phyloP scores from a whole-genome alignment of 2,888 invertebrate genomes.

The Chrysomela aeneicollis region DNA sequence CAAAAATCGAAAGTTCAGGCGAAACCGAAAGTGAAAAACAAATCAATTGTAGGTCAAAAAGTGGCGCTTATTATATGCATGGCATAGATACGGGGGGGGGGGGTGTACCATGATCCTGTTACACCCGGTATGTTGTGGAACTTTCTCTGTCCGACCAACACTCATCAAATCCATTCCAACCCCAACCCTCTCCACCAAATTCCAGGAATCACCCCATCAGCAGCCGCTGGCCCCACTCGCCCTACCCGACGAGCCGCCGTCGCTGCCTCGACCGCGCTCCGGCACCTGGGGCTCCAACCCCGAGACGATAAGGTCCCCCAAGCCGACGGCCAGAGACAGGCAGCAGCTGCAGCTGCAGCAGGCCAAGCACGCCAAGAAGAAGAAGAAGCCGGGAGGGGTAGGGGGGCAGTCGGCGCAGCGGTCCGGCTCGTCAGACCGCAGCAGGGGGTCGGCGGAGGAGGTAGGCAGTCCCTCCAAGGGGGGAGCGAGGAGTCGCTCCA shows the following conservation, averaged over 20 bases:
- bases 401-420: conserved; percentile 52
- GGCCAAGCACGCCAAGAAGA: conserved; percentile 52
- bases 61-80: too few species aligned
- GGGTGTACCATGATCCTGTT: too few species aligned
- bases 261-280: conserved; percentile 67
- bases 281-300: conserved; percentile 68
- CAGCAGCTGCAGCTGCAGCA: conserved; percentile 36
- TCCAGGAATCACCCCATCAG: conserved; percentile 71
- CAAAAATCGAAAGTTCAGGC: too few species aligned
- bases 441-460: conserved; percentile 55
- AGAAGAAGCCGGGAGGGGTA: conserved; percentile 56
- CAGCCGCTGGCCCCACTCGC: conserved; percentile 67
- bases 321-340: conserved; percentile 34
- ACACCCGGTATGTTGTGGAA: too few species aligned
- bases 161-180: too few species aligned
- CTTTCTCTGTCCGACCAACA: too few species aligned
- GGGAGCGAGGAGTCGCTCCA: conserved; percentile 74
- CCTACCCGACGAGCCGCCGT: conserved; percentile 65
- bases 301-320: conserved; percentile 41
- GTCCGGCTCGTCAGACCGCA: conserved; percentile 58
- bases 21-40: too few species aligned
- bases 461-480: conserved; percentile 63
- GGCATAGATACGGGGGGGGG: too few species aligned
- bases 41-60: too few species aligned
- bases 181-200: too few species aligned